phyloP scores from a whole-genome alignment of 1,140 invertebrate species.

The Drosophila sturtevanti region DNA sequence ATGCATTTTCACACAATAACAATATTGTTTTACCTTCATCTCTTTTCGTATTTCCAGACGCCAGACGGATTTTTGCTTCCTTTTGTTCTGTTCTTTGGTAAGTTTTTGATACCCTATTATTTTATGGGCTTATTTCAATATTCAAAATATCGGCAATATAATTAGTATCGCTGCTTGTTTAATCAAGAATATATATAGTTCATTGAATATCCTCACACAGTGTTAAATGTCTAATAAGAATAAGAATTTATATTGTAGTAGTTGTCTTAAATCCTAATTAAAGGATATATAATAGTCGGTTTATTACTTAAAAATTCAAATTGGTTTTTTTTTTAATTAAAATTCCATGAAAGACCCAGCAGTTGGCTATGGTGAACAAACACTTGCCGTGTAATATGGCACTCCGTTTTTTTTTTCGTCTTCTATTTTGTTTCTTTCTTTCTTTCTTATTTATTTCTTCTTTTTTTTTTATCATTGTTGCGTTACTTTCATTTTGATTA shows the following conservation, averaged over 20 bases:
- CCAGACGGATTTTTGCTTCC: constrained; percentile 30
- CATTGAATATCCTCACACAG: too few species aligned
- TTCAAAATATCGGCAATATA: too few species aligned
- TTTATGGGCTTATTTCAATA: too few species aligned
- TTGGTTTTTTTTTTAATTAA: constrained; percentile 21
- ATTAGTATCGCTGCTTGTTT: constrained; percentile 2
- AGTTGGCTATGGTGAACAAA: constrained; percentile 8
- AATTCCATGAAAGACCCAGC: constrained; percentile 32
- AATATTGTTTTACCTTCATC: too few species aligned
- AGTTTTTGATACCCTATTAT: not conserved
- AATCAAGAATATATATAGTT: constrained; percentile 48
- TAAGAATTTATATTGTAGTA: constrained; percentile 9
- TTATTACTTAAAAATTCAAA: not conserved
- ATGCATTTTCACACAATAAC: constrained; percentile 3
- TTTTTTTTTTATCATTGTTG: constrained; percentile 5
- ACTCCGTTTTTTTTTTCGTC: not conserved
- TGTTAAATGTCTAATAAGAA: too few species aligned
- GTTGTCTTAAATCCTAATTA: too few species aligned
- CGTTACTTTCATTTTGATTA: constrained; percentile 41
- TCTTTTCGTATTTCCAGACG: not conserved
- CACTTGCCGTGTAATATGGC: constrained; percentile 38
- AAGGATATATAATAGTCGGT: not conserved
- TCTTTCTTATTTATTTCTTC: not conserved
- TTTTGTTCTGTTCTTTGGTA: constrained; percentile 14
- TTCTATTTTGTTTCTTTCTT: not conserved